A percentile compares a stretch with the other conserved stretches of the same genome.
phyloP scores from a whole-genome alignment of 1,140 invertebrate genomes.

The Pollicipes pollicipes region DNA sequence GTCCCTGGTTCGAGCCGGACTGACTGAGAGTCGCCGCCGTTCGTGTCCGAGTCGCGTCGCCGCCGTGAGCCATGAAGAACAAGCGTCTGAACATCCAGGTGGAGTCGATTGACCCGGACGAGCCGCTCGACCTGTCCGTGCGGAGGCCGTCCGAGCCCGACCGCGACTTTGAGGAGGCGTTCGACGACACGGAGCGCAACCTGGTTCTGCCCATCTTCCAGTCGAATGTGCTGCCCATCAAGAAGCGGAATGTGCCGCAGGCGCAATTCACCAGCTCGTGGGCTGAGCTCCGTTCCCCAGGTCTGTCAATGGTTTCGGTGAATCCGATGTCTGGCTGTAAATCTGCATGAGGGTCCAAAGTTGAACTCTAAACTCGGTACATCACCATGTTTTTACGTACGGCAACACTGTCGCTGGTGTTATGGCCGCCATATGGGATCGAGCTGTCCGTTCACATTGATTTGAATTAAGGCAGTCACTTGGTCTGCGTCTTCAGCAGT shows the following conservation, averaged over 20 bases:
- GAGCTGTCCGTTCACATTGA: too few species aligned
- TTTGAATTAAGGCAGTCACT: too few species aligned
- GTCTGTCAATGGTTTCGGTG: too few species aligned
- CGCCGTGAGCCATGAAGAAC: not conserved
- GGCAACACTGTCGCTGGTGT: too few species aligned
- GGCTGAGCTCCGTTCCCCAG: not conserved
- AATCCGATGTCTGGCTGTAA: too few species aligned
- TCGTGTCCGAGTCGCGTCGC: not conserved
- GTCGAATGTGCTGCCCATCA: not conserved
- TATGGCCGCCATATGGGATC: too few species aligned
- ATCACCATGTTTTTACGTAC: too few species aligned
- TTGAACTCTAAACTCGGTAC: too few species aligned
- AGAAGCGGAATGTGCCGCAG: not conserved
- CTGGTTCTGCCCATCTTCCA: not conserved
- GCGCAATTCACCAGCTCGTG: not conserved
- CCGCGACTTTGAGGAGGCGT: not conserved
- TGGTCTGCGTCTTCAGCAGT: too few species aligned
- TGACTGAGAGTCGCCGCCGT: not conserved
- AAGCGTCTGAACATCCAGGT: not conserved
- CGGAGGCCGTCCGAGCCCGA: not conserved
- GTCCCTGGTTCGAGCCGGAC: too few species aligned
- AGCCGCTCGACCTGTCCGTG: not conserved
- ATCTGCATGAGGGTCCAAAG: too few species aligned
- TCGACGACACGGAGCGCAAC: not conserved
- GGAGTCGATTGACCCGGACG: not conserved